Conservation (phyloP, 2,797 vertebrate genomes). For the Otolemur crassicaudatus region DNA sequence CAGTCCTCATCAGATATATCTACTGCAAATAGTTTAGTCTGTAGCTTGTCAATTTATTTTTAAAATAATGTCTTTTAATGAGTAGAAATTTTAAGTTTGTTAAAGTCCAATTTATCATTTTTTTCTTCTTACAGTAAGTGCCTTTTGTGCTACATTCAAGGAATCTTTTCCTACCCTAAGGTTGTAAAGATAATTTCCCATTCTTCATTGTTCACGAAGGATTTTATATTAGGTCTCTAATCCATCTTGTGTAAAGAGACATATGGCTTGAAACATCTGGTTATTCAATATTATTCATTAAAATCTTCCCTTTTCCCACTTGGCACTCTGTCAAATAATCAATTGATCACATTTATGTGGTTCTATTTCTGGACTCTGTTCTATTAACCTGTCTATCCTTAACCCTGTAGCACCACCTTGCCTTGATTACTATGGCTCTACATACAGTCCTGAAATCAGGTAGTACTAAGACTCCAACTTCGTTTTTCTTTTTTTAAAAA, state of each 20-base stretch:
- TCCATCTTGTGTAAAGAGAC: background rate
- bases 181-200: background rate
- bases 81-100: conserved; percentile 23
- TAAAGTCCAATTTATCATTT: conserved; percentile 13
- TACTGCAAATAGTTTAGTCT: conserved; percentile 5
- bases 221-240: conserved; percentile 37
- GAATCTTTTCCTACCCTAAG: conserved; percentile 1
- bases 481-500: conserved; percentile 2
- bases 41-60: background rate
- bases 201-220: background rate
- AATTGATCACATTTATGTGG: background rate
- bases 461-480: background rate
- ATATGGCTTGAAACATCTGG: background rate
- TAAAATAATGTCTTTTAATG: background rate
- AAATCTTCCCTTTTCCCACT: background rate
- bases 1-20: background rate
- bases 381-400: background rate
- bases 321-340: background rate
- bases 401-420: background rate
- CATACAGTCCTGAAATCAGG: background rate
- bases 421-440: background rate
- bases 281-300: background rate
- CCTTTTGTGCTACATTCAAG: background rate
- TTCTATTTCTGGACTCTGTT: conserved; percentile 29
- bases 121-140: conserved; percentile 36